phyloP scores from a whole-genome alignment of 35 echinoderm and acorn worm species.

The Anneissia japonica region DNA sequence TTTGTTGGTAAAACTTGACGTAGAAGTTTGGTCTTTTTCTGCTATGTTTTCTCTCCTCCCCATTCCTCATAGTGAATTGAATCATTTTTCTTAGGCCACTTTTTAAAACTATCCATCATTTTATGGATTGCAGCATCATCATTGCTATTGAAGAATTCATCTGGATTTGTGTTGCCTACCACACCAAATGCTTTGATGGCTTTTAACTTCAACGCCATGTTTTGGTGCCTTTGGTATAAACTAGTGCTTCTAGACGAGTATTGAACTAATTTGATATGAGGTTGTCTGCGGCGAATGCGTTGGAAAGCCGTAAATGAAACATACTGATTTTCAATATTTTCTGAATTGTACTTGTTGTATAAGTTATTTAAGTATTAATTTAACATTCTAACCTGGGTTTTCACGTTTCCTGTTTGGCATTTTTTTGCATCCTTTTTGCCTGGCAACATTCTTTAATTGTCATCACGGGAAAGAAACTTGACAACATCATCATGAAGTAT shows the following conservation, averaged over 20 bases:
- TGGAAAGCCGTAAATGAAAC: no score
- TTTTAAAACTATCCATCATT: neutral
- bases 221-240: conserved; percentile 27
- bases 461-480: no score
- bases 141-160: conserved; percentile 20
- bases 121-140: neutral
- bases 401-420: no score
- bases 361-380: no score
- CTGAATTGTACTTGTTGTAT: no score
- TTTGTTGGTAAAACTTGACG: neutral
- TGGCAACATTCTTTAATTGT: no score
- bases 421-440: no score
- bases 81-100: neutral
- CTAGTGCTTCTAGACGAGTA: conserved; percentile 13
- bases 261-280: conserved; percentile 18
- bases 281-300: neutral
- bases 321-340: no score
- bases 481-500: no score
- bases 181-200: conserved; percentile 11
- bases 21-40: neutral
- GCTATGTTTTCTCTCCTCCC: neutral
- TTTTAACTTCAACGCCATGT: conserved; percentile 23
- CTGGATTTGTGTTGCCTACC: conserved; percentile 5
- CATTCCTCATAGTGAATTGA: conserved; percentile 27
- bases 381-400: no score